These are phyloP conservation scores for Leptocoma aspasia DNA, from an alignment of 2,113 vertebrate genomes.

Conservation along the genomic window DNA sequence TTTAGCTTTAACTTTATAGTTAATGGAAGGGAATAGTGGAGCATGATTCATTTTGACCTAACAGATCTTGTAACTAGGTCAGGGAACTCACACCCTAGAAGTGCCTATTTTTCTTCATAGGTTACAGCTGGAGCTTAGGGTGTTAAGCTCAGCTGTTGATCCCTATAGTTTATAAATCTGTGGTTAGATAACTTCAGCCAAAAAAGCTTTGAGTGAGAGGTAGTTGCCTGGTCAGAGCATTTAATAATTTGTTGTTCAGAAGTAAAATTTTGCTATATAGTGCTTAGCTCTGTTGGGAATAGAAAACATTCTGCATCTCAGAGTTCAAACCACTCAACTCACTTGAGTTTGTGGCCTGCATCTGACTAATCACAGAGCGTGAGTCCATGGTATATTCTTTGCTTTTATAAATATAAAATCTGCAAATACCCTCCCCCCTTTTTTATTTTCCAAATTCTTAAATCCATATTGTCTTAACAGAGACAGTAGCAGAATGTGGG, in stretches of 20 bases:
- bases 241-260: not conserved
- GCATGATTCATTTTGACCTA: not conserved
- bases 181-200: not conserved
- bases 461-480: not conserved
- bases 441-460: not conserved
- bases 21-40: not conserved
- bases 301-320: not conserved
- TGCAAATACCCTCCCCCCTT: rapidly evolving
- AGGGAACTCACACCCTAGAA: not conserved
- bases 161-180: not conserved
- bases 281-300: not conserved
- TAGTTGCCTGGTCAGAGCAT: not conserved
- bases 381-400: not conserved
- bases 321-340: not conserved
- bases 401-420: not conserved
- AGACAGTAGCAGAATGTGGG: not conserved
- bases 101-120: not conserved
- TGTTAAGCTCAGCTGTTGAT: slow-evolving; percentile 12
- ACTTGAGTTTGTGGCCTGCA: not conserved
- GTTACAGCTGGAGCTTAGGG: not conserved
- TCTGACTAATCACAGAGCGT: not conserved
- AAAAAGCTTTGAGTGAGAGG: not conserved
- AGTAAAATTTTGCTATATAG: not conserved
- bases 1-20: not conserved
- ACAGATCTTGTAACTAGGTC: not conserved